Conservation (phyloP, 2,113 vertebrate genomes). For the Opisthocomus hoazin region DNA sequence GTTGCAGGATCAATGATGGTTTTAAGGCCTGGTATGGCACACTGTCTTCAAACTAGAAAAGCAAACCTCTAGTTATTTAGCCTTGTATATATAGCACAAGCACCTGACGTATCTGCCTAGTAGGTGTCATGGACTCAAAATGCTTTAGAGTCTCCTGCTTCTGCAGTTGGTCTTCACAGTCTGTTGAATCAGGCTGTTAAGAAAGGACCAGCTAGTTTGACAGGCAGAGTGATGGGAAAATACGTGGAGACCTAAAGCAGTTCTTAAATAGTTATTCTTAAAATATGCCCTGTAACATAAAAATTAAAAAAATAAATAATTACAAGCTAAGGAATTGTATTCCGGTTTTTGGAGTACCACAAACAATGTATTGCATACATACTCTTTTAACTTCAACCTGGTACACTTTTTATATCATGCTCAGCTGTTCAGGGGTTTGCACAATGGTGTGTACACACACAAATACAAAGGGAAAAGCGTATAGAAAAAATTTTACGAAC, state of each 20-base stretch:
- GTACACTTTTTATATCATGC: neutral
- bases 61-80: neutral
- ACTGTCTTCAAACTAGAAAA: neutral
- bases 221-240: neutral
- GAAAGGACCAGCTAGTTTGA: neutral
- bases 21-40: neutral
- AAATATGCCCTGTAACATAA: neutral
- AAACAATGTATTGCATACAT: neutral
- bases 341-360: neutral
- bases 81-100: neutral
- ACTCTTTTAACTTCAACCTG: neutral
- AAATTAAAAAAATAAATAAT: neutral
- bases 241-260: neutral
- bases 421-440: neutral
- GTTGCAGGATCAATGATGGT: neutral
- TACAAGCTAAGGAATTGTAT: neutral
- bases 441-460: accelerated
- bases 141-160: neutral
- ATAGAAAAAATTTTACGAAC: too few relatives aligned
- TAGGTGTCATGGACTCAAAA: neutral
- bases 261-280: neutral
- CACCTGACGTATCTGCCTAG: neutral
- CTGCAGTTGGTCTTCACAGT: neutral
- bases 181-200: neutral
- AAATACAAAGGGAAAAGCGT: neutral